Evolutionary conservation across 2,113 vertebrate genomes (phyloP), one percentile per base, ranked within the genome.

Genomic region (Syngnathoides biaculeatus): DNA sequence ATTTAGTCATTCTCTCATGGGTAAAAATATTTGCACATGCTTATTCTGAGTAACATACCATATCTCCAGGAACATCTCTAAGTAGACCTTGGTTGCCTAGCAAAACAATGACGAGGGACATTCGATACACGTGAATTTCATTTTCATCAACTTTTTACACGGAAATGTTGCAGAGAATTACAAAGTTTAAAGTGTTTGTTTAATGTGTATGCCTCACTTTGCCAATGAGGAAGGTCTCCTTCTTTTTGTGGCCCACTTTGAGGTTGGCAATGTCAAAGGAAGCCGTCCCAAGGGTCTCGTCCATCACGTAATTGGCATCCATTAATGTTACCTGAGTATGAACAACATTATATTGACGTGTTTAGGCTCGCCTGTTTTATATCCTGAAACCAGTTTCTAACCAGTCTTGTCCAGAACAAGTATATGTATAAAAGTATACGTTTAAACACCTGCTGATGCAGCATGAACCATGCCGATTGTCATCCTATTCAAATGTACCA

Each of bases 291-390:
- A 99, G 91, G 9, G 93, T 97, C 86, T 98, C 95, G 24, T 99
- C 97, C 94, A 97, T 95, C 70, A 97, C 92, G 0, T 98, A 98
- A 88, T 98, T 99, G 78, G 96, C 96, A 73, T 99, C 97, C 97
- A 97, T 97, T 85, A 99, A 87, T 0, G 94, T 98, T 70, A 99
- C 84, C 97, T 99, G 84, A 13, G 84, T 14, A 64, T 69, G 27
- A 79, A 13, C 9, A 64, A 26, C 2, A 35, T 22, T 39, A 17
- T 40, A 47, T 15, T 48, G 0, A 1, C 64, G 11, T 63, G 35
- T 67, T 26, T 20, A 19, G n/a, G 5, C 30, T 62, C 4, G 58
- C 11, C 15, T 19, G 13, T 15, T 22, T 42, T 62, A 24, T 22
- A 43, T 14, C 52, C 61, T 45, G 10, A 52, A 24, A 69, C 24